Base-by-base conservation (phyloP, 2,797 vertebrate species). In the Chelon labrosus region DNA sequence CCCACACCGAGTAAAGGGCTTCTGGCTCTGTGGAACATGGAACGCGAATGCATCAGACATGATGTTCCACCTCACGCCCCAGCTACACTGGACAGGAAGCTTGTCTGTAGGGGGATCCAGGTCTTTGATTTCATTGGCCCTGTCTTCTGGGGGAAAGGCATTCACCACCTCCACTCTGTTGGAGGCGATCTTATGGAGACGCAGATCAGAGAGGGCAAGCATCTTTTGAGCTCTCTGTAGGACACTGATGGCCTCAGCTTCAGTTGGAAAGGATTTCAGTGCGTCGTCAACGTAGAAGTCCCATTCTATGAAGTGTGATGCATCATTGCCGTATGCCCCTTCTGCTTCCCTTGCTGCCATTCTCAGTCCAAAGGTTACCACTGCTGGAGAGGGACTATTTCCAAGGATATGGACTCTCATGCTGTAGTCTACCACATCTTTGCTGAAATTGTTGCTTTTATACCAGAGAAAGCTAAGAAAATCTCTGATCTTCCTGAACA, bases 231-330 rank as follows among this genome's bases (percentile, higher is more conserved):
- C 64, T 69, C 49, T 55, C 17, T 74, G 37, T 4, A 84, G 31
- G 17, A 73, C 25, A 47, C 57, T 17, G 11, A 74, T 6, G 2
- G 77, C 74, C 31, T 84, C 51, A 52, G 0, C 50, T 61, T 65
- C 2, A 0, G 78, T 60, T 55, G 59, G 38, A 11, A 46, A 64
- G 1, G 66, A 75, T 10, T 70, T 79, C 7, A 86, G 7, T 1
- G 58, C 58, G 11, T 83, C 73, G 11, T 74, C 65, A 0, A 82
- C 42, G 0, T 75, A 73, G 16, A 81, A 79, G 3, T 81, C 56
- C 0, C 2, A 4, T 2, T 69, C 69, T 14, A 81, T 52, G 60
- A 73, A 75, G n/a, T 65, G 17, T 27, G 27, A 1, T 4, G 51
- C 75, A 19, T 75, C 59, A 22, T 9, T 61, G 1, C 75, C 60